Conservation (phyloP, 2,797 vertebrate species). For the Decapterus maruadsi region DNA sequence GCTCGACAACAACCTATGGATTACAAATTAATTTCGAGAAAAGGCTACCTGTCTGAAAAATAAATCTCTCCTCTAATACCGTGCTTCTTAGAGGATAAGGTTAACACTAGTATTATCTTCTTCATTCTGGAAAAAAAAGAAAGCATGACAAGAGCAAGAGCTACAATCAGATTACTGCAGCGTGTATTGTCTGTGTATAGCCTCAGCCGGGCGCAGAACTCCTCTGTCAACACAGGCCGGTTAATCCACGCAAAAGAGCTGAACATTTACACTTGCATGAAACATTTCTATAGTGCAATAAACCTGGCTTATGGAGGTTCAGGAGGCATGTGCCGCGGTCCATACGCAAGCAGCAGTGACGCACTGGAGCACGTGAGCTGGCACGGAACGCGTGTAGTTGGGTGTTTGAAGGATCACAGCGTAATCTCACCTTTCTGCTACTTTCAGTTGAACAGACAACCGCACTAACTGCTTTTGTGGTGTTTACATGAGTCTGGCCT, state of each 20-base stretch:
- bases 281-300: background rate
- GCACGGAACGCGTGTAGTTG: background rate
- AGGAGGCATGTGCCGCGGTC: background rate
- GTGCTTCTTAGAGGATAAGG: background rate
- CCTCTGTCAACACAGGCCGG: no score
- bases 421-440: background rate
- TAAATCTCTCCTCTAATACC: background rate
- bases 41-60: background rate
- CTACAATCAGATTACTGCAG: background rate
- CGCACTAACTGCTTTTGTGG: background rate
- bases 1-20: background rate
- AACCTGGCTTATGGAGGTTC: background rate
- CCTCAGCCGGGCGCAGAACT: background rate
- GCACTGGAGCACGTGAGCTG: background rate
- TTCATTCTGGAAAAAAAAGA: background rate
- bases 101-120: background rate
- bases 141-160: background rate
- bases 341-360: background rate
- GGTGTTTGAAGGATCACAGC: background rate
- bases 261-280: background rate
- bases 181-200: no score
- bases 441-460: background rate
- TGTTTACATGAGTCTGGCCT: conserved; percentile 1
- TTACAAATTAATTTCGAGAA: background rate
- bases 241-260: background rate